These are phyloP conservation scores for Enteromius treurensis DNA, from an alignment of 2,797 vertebrate species.

Conservation along the genomic window DNA sequence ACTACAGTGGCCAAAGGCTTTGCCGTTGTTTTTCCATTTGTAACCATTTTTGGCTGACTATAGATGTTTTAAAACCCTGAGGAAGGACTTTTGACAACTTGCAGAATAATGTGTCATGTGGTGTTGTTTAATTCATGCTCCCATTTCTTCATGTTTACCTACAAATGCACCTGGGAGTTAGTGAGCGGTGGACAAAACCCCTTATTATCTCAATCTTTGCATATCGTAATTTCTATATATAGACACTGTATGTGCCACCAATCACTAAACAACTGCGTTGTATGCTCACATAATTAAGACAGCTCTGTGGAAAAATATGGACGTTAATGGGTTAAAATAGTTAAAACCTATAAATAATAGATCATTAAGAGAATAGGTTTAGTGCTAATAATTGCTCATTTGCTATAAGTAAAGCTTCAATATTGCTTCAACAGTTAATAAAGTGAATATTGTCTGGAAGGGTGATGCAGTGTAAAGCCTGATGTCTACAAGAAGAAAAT, in stretches of 20 bases:
- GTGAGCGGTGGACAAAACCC: background rate
- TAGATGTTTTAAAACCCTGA: conserved; percentile 25
- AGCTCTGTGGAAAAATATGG: background rate
- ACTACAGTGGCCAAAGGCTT: conserved; percentile 20
- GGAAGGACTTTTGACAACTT: conserved; percentile 31
- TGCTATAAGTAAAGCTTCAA: background rate
- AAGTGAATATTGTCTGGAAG: background rate
- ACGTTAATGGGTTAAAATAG: background rate
- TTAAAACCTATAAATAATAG: conserved; percentile 1
- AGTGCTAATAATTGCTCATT: background rate
- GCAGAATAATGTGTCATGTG: conserved; percentile 26
- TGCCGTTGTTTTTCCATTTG: conserved; percentile 24
- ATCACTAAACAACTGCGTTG: conserved; percentile 2
- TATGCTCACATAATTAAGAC: background rate
- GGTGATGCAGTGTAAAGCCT: background rate
- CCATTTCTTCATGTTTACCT: conserved; percentile 32
- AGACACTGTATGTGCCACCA: conserved; percentile 4
- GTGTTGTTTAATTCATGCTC: conserved; percentile 33
- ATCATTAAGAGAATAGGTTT: background rate
- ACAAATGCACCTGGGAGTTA: conserved; percentile 18
- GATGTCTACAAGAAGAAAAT: background rate
- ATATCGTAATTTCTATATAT: conserved; percentile 9
- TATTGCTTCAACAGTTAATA: background rate
- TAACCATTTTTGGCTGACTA: conserved; percentile 28
- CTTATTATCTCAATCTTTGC: conserved; percentile 21